Evolutionary conservation across 2,113 vertebrate genomes (phyloP).

Genomic region (Arizona elegans): DNA sequence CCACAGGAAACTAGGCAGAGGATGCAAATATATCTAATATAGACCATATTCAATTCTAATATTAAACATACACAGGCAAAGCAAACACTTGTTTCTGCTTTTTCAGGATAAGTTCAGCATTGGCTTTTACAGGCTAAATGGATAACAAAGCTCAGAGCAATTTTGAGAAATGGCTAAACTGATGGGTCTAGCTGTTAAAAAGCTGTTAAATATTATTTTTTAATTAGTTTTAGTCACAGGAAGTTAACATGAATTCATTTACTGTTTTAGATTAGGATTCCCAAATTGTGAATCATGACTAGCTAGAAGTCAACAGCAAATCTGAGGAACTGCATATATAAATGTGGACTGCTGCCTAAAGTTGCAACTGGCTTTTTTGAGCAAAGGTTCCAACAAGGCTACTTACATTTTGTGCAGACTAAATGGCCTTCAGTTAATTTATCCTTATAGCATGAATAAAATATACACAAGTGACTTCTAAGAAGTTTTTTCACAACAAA

Average conservation of each 20-base stretch:
- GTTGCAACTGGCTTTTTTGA: neutral
- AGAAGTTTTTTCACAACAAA: slow-evolving; percentile 49
- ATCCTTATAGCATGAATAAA: slow-evolving; percentile 17
- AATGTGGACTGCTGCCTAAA: neutral
- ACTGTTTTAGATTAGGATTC: neutral
- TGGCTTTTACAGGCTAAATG: neutral
- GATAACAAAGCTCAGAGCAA: neutral
- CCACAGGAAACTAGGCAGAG: neutral
- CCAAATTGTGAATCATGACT: neutral
- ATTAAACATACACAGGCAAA: neutral
- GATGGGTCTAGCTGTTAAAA: neutral
- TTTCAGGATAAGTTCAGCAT: neutral
- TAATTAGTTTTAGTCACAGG: neutral
- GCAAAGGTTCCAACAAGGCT: neutral
- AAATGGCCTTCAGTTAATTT: neutral
- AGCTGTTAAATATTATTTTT: neutral
- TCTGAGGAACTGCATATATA: neutral
- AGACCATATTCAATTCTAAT: too few relatives aligned
- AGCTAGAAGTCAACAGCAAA: neutral
- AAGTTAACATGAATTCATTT: neutral
- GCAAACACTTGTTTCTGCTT: neutral
- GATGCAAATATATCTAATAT: neutral
- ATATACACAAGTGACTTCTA: slow-evolving; percentile 41
- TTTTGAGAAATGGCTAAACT: neutral
- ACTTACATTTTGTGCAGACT: neutral